These are phyloP conservation scores for Empis stercorea DNA, from an alignment of 2,888 invertebrate genomes.

Conservation along the genomic window DNA sequence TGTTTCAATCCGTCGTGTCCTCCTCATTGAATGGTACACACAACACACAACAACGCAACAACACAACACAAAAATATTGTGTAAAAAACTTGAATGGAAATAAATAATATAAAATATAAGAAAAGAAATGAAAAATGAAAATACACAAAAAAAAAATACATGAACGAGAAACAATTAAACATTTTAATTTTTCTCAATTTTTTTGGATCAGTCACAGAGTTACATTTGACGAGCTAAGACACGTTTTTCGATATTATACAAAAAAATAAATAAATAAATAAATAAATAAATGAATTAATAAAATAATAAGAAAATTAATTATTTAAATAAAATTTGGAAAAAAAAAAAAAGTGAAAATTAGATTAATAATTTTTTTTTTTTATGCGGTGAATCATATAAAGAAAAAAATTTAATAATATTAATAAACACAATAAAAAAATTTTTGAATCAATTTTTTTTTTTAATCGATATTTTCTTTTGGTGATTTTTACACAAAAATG, in stretches of 20 bases:
- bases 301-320: not conserved
- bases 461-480: no score
- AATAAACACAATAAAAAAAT: no score
- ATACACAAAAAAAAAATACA: not conserved
- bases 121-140: not conserved
- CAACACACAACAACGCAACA: no score
- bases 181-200: not conserved
- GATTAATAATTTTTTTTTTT: no score
- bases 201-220: constrained; percentile 18
- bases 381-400: no score
- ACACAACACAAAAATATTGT: not conserved
- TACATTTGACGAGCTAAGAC: constrained; percentile 16
- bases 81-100: not conserved
- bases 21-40: no score
- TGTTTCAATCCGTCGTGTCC: no score
- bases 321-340: not conserved
- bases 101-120: no score
- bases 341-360: not conserved
- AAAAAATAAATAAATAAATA: not conserved
- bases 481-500: no score
- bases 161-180: not conserved
- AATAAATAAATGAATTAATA: not conserved
- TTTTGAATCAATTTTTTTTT: no score
- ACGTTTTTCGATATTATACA: not conserved
- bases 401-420: not conserved